Evolutionary conservation across 1,140 invertebrate genomes (phyloP).

Genomic region (Euglossa dilemma): DNA sequence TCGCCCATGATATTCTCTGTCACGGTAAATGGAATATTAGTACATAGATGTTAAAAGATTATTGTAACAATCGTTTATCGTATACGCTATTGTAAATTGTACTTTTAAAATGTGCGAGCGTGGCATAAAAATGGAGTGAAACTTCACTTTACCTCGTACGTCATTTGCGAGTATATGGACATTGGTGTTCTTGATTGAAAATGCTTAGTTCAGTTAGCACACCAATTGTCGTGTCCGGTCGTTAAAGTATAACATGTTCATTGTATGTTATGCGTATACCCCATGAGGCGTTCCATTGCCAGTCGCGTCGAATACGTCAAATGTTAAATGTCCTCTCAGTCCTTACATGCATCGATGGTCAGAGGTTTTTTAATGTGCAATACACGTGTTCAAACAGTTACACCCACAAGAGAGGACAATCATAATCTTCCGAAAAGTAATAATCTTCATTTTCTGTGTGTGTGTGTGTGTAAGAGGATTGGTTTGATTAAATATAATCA

Average conservation of each 20-base stretch:
- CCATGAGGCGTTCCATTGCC: too few species aligned
- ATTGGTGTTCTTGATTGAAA: neutral
- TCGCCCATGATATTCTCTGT: too few species aligned
- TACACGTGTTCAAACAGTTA: neutral
- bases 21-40: neutral
- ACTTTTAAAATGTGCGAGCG: neutral
- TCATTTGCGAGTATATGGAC: neutral
- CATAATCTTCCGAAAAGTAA: neutral
- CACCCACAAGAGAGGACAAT: neutral
- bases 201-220: neutral
- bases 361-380: neutral
- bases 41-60: neutral
- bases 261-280: neutral
- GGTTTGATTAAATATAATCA: neutral
- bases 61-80: neutral
- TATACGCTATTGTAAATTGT: neutral
- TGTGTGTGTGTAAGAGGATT: neutral
- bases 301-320: neutral
- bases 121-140: neutral
- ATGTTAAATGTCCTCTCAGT: neutral
- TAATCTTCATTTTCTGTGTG: neutral
- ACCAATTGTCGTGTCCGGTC: neutral
- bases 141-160: neutral
- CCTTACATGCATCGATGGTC: neutral
- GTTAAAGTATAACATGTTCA: neutral